Base-by-base conservation (phyloP, 2,888 invertebrate species). In the Plagodis pulveraria region DNA sequence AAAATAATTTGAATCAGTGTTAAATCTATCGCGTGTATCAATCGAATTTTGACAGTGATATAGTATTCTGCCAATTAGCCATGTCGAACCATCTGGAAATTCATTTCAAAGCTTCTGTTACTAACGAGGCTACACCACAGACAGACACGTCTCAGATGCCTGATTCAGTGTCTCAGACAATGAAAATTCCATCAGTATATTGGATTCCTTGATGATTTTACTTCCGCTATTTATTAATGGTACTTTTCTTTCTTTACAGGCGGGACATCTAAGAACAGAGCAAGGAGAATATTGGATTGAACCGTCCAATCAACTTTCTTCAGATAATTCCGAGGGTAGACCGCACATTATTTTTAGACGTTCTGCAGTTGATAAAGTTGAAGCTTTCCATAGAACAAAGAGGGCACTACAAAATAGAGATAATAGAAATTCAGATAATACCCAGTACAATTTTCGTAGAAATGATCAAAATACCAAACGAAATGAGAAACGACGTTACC, bases 241-340 rank as follows among this genome's bases (percentile, higher is more conserved):
- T 40, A 42, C 10, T 44, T 63, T 58, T 62, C 10, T 40, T 10
- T 67, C 59, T 63, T 78, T 76, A 68, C 88, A 96, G 96, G 94
- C 94, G 71, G 96, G 96, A 32, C 93, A 95, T 74, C 93, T 96
- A 63, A 93, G 94, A 75, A 95, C 95, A 12, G 93, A 94, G 69
- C 88, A 94, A 63, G 95, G 94, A 63, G 95, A 95, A 81, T 96
- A 94, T 84, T 96, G 94, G 89, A 94, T 96, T 66, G 96, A 96
- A 83, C 96, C 96, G 41, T 94, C 94, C 38, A 94, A 94, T 73
- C 92, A 94, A 81, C 84, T 91, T 65, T 69, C 83, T 52, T 74
- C 75, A 63, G 85, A 83, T 70, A 79, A 66, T 59, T 83, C 75
- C 45, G 76, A 81, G 64, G 84, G 83, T 53, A 95, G 95, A 81